Percentiles rank a stretch among this genome's conserved stretches.
These are phyloP conservation scores for Argynnis bischoffii DNA, from an alignment of 2,888 invertebrate species.

Conservation along the genomic window DNA sequence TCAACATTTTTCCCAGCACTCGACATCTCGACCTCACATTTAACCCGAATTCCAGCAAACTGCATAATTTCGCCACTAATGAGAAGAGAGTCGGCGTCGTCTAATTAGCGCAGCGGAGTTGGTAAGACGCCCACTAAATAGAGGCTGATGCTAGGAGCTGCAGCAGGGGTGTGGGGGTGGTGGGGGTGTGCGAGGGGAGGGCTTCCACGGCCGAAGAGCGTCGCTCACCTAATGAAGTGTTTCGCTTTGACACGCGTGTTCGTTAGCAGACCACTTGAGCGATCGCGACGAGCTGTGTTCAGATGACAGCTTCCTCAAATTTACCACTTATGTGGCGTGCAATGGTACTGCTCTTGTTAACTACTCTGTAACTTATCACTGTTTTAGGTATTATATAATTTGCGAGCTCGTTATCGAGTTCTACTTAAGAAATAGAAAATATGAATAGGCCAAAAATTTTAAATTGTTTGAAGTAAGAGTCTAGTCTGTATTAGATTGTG, in stretches of 20 bases:
- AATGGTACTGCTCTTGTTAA: conserved; percentile 66
- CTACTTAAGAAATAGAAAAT: not conserved
- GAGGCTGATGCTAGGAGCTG: conserved; percentile 49
- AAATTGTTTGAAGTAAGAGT: not conserved
- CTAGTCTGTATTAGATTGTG: too few relatives aligned
- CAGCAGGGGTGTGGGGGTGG: conserved; percentile 39
- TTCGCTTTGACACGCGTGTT: conserved; percentile 82
- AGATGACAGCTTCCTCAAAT: conserved; percentile 78
- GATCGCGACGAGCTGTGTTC: conserved; percentile 70
- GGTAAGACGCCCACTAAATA: conserved; percentile 77
- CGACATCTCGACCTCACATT: conserved; percentile 69
- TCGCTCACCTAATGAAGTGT: conserved; percentile 81
- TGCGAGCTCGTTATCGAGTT: conserved; percentile 19
- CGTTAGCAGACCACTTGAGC: conserved; percentile 79
- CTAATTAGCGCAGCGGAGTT: conserved; percentile 77
- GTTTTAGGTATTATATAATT: conserved; percentile 40
- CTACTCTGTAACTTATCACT: conserved; percentile 62
- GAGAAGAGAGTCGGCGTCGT: conserved; percentile 75
- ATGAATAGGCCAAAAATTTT: not conserved
- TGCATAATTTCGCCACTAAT: conserved; percentile 81
- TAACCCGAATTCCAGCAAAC: conserved; percentile 78
- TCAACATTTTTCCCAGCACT: conserved; percentile 57
- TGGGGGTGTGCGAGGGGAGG: conserved; percentile 47
- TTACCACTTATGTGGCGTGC: conserved; percentile 78
- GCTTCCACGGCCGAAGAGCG: conserved; percentile 53